A percentile compares a stretch with the other conserved stretches of the same genome.
Conservation (phyloP, 2,797 vertebrate species). For the Syndactyla subalaris region DNA sequence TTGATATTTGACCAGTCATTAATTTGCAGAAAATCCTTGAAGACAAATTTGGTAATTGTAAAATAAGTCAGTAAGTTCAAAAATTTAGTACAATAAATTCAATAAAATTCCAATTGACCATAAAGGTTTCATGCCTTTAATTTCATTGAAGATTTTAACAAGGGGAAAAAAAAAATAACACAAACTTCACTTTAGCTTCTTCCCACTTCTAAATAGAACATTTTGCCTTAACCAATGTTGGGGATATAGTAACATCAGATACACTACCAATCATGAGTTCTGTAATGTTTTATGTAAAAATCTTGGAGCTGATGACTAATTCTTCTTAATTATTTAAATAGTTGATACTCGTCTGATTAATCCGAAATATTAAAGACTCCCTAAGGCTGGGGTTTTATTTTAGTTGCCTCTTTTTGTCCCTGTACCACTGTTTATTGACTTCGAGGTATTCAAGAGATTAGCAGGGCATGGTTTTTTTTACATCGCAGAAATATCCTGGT, state of each 20-base stretch:
- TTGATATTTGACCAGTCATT: background rate
- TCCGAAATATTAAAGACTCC: background rate
- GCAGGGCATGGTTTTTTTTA: background rate
- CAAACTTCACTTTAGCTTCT: background rate
- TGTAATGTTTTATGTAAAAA: background rate
- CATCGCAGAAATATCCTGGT: constrained; percentile 13
- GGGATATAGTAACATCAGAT: background rate
- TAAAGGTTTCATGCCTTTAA: background rate
- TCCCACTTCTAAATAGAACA: background rate
- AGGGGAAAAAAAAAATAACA: background rate
- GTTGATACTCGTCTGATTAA: background rate
- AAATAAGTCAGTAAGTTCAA: background rate
- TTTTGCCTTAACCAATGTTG: background rate
- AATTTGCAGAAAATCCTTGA: background rate
- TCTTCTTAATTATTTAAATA: background rate
- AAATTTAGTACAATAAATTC: background rate
- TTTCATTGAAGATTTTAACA: background rate
- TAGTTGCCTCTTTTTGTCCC: background rate
- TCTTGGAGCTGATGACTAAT: background rate
- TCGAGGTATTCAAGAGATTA: constrained; percentile 35
- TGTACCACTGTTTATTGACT: background rate
- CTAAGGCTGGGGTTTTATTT: background rate
- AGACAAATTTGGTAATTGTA: background rate
- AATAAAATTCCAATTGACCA: background rate
- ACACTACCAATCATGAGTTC: background rate